Evolutionary conservation across 2,797 vertebrate species (phyloP).

Genomic region (Anableps anableps): DNA sequence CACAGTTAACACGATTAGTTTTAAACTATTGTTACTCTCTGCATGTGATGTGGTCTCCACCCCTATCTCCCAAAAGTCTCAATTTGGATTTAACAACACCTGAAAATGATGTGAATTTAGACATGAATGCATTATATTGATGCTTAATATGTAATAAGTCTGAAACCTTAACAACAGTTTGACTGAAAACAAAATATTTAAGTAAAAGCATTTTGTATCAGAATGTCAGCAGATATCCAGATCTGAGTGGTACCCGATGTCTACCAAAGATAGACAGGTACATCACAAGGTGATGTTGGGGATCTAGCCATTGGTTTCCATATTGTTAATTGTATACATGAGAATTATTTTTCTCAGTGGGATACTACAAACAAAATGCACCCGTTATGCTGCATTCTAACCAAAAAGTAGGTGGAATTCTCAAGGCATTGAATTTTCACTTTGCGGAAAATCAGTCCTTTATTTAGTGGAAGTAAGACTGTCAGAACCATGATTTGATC

Average conservation of each 20-base stretch:
- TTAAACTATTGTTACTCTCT: not conserved
- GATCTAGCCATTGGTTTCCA: not conserved
- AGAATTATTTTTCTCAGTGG: not conserved
- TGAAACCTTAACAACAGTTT: not conserved
- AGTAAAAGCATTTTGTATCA: not conserved
- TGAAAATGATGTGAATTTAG: not conserved
- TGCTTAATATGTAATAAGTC: not conserved
- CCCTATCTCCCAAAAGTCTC: too few relatives aligned
- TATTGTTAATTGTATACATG: not conserved
- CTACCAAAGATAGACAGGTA: not conserved
- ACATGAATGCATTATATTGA: not conserved
- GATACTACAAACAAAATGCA: not conserved
- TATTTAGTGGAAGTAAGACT: slow-evolving; percentile 12
- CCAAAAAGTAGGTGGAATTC: slow-evolving; percentile 10
- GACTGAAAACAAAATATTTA: not conserved
- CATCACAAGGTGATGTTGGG: not conserved
- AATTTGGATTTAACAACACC: not conserved
- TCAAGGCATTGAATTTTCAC: slow-evolving; percentile 1
- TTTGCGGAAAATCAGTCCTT: slow-evolving; percentile 7
- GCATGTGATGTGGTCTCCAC: not conserved
- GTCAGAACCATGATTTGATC: slow-evolving; percentile 16
- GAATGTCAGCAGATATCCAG: not conserved
- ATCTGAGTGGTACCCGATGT: not conserved
- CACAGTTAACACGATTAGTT: not conserved
- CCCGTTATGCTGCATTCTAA: not conserved